A percentile compares a stretch with the other conserved stretches of the same genome.
Evolutionary conservation across 2,797 vertebrate species (phyloP).

Genomic region (Tolypeutes matacus): DNA sequence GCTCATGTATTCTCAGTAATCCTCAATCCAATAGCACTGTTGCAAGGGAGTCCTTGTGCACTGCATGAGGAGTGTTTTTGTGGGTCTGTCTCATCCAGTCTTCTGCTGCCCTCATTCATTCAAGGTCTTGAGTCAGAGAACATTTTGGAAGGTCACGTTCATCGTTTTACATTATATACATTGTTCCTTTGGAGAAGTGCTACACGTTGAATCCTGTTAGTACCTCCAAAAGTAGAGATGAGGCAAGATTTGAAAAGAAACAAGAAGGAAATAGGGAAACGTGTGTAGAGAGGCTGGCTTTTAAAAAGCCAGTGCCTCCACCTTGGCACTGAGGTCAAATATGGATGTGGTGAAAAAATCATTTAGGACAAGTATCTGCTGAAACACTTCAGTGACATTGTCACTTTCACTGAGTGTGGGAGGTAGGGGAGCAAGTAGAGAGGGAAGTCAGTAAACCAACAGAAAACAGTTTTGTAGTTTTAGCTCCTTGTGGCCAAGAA

Average conservation of each 20-base stretch:
- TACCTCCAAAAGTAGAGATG: neutral
- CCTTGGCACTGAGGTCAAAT: neutral
- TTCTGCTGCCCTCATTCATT: neutral
- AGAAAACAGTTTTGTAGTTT: neutral
- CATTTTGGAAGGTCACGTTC: neutral
- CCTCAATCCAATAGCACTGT: neutral
- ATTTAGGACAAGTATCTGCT: neutral
- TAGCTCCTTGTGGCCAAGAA: constrained; percentile 17
- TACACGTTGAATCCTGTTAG: neutral
- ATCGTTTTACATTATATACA: constrained; percentile 52
- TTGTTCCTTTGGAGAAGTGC: constrained; percentile 22
- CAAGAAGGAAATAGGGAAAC: neutral
- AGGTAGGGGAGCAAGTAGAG: neutral
- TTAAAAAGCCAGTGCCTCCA: neutral
- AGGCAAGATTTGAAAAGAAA: neutral
- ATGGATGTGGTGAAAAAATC: neutral
- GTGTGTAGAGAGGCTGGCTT: neutral
- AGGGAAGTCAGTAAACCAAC: neutral
- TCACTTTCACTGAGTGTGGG: neutral
- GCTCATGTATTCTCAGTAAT: neutral
- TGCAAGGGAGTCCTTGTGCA: neutral
- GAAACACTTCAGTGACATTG: neutral
- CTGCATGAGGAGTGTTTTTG: neutral
- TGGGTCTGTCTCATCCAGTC: neutral
- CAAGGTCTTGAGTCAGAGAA: constrained; percentile 1